Percentiles rank a stretch among this genome's conserved stretches.
Conservation (phyloP, 1,140 invertebrate species). For the Steinernema khuongi region DNA sequence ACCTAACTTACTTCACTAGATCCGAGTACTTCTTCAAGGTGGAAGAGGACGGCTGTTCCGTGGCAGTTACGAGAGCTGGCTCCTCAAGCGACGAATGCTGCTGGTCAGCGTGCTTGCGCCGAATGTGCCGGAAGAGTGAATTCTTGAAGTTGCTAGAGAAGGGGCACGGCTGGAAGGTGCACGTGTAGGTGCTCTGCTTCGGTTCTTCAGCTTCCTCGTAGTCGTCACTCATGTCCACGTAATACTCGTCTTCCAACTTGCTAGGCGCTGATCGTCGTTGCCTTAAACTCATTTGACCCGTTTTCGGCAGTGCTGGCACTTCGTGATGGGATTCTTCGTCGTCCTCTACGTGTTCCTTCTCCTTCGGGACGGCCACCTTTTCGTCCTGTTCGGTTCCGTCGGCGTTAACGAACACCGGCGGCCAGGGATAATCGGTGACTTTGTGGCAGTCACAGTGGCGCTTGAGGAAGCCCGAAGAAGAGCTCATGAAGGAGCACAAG, state of each 20-base stretch:
- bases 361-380: background rate
- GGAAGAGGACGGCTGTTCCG: too few species aligned
- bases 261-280: background rate
- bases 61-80: background rate
- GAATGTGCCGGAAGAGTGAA: background rate
- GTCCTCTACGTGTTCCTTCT: background rate
- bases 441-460: background rate
- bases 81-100: background rate
- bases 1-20: background rate
- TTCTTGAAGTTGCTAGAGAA: slow-evolving; percentile 1
- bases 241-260: background rate
- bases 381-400: background rate
- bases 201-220: background rate
- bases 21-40: background rate
- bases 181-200: background rate
- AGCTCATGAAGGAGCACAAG: background rate
- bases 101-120: background rate
- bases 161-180: background rate
- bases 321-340: background rate
- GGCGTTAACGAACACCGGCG: background rate
- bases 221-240: background rate
- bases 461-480: background rate
- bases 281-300: background rate
- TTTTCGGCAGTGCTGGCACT: background rate
- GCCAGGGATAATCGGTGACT: background rate